A percentile compares a stretch with the other conserved stretches of the same genome.
Evolutionary conservation across 2,888 invertebrate species (phyloP).

Genomic region (Apodemia duryi): DNA sequence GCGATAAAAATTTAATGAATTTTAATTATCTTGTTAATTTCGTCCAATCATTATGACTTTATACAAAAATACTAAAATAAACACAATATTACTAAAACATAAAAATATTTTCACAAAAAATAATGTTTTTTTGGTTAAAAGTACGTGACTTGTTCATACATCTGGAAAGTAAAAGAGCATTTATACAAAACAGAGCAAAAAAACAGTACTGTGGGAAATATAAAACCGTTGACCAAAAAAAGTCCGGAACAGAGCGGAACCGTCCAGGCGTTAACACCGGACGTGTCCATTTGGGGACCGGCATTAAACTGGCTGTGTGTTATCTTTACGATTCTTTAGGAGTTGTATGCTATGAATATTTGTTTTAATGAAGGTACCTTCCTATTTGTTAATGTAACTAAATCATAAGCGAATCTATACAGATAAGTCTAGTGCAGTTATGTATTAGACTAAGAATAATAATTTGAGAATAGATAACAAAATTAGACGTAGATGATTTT

Average conservation of each 20-base stretch:
- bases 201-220: slow-evolving; percentile 27
- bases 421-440: too few relatives aligned
- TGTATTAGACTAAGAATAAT: too few relatives aligned
- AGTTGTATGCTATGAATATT: slow-evolving; percentile 20
- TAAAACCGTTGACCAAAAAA: slow-evolving; percentile 33
- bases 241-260: slow-evolving; percentile 33
- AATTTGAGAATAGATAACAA: too few relatives aligned
- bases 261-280: slow-evolving; percentile 39
- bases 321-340: slow-evolving; percentile 37
- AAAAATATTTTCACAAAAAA: too few relatives aligned
- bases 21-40: too few relatives aligned
- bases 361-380: slow-evolving; percentile 9
- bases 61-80: too few relatives aligned
- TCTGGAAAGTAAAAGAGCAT: slow-evolving; percentile 26
- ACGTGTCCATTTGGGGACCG: slow-evolving; percentile 39
- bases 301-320: slow-evolving; percentile 39
- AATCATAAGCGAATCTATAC: neutral
- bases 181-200: slow-evolving; percentile 16
- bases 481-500: too few relatives aligned
- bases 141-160: slow-evolving; percentile 25
- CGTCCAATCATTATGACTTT: too few relatives aligned
- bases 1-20: too few relatives aligned
- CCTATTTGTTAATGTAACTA: neutral
- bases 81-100: too few relatives aligned
- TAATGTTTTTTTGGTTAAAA: slow-evolving; percentile 15